phyloP scores from a whole-genome alignment of 1,140 invertebrate genomes.

The Globodera rostochiensis region DNA sequence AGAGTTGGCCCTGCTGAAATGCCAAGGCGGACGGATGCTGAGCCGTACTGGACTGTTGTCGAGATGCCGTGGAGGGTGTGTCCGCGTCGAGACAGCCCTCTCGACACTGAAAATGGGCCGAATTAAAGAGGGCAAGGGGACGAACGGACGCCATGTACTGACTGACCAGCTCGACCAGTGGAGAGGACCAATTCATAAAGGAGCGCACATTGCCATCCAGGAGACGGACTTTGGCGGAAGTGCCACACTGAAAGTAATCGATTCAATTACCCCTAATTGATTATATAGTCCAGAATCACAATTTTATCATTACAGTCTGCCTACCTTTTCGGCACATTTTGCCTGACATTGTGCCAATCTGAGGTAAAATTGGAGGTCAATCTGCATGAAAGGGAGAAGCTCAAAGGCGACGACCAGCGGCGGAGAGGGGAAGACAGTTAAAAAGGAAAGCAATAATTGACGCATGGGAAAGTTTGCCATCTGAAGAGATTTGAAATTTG shows the following conservation, averaged over 20 bases:
- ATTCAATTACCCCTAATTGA: background rate
- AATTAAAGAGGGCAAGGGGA: background rate
- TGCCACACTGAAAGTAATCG: conserved; percentile 35
- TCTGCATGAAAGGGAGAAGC: conserved; percentile 50
- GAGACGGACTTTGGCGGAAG: background rate
- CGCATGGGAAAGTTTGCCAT: background rate
- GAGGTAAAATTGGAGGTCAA: conserved; percentile 45
- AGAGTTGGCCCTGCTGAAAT: conserved; percentile 20
- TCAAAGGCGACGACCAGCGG: conserved; percentile 36
- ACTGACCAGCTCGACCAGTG: background rate
- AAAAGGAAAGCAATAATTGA: conserved; percentile 7
- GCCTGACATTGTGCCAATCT: conserved; percentile 52
- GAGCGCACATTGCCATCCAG: conserved; percentile 43
- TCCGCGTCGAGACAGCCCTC: conserved; percentile 7
- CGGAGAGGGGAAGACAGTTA: background rate
- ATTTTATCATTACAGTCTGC: background rate
- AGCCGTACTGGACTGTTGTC: background rate
- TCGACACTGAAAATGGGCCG: background rate
- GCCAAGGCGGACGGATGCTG: conserved; percentile 1
- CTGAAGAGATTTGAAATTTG: background rate
- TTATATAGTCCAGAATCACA: background rate
- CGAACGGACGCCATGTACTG: background rate
- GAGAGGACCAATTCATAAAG: conserved; percentile 21
- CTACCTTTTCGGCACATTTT: conserved; percentile 49
- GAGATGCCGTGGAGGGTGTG: background rate